Base-by-base conservation (phyloP, 2,888 invertebrate genomes). In the Archips xylosteana region DNA sequence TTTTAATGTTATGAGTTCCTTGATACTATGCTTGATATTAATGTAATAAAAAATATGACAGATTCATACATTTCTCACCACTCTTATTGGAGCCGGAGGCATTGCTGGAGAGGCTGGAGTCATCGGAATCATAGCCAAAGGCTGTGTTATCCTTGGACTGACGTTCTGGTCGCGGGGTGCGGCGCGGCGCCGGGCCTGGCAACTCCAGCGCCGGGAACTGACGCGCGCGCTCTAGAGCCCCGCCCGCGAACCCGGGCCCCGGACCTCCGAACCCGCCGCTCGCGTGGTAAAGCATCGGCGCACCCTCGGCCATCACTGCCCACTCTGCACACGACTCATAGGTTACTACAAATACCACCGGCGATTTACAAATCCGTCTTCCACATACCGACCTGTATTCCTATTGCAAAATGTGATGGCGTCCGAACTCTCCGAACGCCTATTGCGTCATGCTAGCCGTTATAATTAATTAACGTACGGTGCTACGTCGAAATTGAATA, bases 81-180 rank as follows among this genome's bases (percentile, higher is more conserved):
- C 91, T 92, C 76, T 93, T 92, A 76, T 91, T 92, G 45, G 94
- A 93, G 61, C 94, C 92, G 45, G 94, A 93, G 45, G 94, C 93
- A 79, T 92, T 94, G 80, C 94, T 94, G n/a, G 94, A 94, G 61
- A 92, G 83, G 78, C 94, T 94, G 70, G 94, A 94, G 82, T 94
- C 94, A 80, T 94, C 94, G 32, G 94, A 94, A 75, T 94, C 94
- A 78, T 94, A 93, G 34, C 90, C 91, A 77, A 94, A 93, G 70
- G 92, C 92, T 32, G 88, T 88, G 81, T 85, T 88, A 68, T 91
- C 82, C 74, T 85, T 89, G 69, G 76, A 74, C 13, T 81, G 84
- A 51, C 84, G 89, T 45, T 88, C 86, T 47, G 89, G 88, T 39
- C 88, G 86, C 12, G 47, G 63, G 32, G 81, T 87, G 77, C 82